These are phyloP conservation scores for Rhipidura dahli DNA, from an alignment of 2,113 vertebrate species.

Conservation along the genomic window DNA sequence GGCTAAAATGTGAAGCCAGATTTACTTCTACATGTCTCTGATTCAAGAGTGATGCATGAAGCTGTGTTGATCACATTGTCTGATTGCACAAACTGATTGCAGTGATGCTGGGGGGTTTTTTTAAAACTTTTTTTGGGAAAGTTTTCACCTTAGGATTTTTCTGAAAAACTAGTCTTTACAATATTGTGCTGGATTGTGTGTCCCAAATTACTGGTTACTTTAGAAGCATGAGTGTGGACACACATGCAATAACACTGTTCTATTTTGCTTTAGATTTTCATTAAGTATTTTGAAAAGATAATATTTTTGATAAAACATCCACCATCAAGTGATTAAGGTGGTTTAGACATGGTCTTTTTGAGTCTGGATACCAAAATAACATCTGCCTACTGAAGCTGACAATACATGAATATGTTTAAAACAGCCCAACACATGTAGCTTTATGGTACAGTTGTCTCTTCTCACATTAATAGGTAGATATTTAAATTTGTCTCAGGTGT, in stretches of 20 bases:
- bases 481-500: background rate
- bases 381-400: background rate
- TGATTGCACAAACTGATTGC: background rate
- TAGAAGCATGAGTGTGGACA: background rate
- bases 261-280: background rate
- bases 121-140: background rate
- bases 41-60: background rate
- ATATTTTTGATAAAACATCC: background rate
- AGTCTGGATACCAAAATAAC: background rate
- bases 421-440: background rate
- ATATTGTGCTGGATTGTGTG: background rate
- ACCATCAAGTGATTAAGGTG: background rate
- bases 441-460: background rate
- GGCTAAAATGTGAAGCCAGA: background rate
- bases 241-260: background rate
- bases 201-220: background rate
- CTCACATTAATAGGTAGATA: background rate
- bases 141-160: background rate
- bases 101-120: accelerated
- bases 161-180: background rate
- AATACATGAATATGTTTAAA: background rate
- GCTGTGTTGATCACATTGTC: background rate
- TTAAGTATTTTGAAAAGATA: background rate
- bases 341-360: background rate
- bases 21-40: background rate